phyloP scores from a whole-genome alignment of 2,797 vertebrate species.

The Sebastiscus albofasciatus region DNA sequence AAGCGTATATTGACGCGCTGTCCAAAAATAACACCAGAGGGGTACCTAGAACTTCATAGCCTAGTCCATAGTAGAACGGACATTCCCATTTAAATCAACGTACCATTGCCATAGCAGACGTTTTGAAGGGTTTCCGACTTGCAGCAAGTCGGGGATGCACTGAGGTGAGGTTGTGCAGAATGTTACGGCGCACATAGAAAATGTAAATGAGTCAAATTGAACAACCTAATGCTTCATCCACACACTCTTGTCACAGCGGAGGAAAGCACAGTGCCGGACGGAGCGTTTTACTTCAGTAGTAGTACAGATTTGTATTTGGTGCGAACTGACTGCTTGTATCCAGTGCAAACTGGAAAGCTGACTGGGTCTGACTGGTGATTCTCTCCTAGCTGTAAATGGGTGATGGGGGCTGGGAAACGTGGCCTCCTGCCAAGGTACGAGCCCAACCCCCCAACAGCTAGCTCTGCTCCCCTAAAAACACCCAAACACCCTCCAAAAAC shows the following conservation, averaged over 20 bases:
- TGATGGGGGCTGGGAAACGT: conserved; percentile 61
- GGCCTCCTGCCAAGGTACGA: conserved; percentile 57
- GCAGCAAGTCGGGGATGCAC: fast-evolving
- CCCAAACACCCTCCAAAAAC: conserved; percentile 29
- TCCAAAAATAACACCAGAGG: fast-evolving
- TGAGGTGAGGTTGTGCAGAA: fast-evolving
- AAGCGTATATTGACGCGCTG: fast-evolving
- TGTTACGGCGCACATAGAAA: too few relatives aligned
- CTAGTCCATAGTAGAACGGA: fast-evolving
- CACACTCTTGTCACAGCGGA: too few relatives aligned
- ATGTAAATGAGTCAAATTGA: too few relatives aligned
- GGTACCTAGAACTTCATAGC: too few relatives aligned
- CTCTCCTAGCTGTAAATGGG: conserved; percentile 31
- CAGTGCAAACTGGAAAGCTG: conserved; percentile 25
- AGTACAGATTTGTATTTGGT: neutral
- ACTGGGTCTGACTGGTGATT: conserved; percentile 26
- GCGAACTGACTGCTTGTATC: conserved; percentile 4
- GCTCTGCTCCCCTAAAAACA: conserved; percentile 32
- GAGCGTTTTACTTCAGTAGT: neutral
- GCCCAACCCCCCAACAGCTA: conserved; percentile 38
- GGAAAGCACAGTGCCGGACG: too few relatives aligned
- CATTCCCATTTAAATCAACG: too few relatives aligned
- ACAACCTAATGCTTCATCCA: too few relatives aligned
- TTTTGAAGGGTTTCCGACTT: too few relatives aligned
- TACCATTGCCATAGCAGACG: too few relatives aligned